Percentiles rank a stretch among this genome's conserved stretches.
phyloP scores from a whole-genome alignment of 2,113 vertebrate genomes.

The Rhagologus leucostigma region DNA sequence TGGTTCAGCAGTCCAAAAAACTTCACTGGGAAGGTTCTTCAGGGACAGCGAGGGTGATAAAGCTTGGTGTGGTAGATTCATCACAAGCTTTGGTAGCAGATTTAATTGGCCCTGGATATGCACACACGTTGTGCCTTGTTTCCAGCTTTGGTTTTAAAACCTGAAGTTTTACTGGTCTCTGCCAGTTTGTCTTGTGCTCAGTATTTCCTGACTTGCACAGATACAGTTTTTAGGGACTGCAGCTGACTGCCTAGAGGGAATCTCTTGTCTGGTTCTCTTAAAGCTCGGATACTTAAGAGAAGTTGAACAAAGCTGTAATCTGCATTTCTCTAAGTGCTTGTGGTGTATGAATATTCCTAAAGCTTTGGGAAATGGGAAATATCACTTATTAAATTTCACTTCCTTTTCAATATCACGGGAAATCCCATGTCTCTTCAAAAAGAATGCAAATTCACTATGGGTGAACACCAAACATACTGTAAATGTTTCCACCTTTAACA shows the following conservation, averaged over 20 bases:
- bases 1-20: neutral
- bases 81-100: accelerated
- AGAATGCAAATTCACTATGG: neutral
- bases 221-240: neutral
- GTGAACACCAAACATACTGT: neutral
- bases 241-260: neutral
- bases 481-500: neutral
- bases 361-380: neutral
- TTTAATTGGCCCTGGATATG: neutral
- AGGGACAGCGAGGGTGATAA: accelerated
- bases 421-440: neutral
- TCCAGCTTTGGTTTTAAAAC: neutral
- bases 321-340: neutral
- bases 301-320: neutral
- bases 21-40: accelerated
- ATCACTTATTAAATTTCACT: neutral
- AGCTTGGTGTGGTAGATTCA: accelerated
- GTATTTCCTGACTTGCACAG: neutral
- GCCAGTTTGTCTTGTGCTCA: neutral
- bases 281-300: neutral
- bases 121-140: neutral
- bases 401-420: neutral
- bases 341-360: neutral
- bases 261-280: neutral
- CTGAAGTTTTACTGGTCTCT: neutral